phyloP scores from a whole-genome alignment of 2,888 invertebrate species.

The Amorpha juglandis region DNA sequence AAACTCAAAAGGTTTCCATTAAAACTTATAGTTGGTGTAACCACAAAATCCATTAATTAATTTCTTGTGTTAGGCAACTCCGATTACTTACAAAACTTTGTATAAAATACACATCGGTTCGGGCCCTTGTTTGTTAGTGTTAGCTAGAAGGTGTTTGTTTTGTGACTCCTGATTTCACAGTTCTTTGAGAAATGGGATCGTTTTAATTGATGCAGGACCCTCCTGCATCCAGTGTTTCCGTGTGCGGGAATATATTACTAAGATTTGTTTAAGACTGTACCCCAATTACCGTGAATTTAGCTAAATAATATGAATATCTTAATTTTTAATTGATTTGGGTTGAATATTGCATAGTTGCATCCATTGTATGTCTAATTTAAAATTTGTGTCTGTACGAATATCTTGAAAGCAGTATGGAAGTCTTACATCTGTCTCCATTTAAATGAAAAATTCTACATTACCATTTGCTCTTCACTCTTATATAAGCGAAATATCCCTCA shows the following conservation, averaged over 20 bases:
- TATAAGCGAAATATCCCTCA: background rate
- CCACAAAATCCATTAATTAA: constrained; percentile 15
- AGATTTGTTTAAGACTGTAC: no score
- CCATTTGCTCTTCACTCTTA: background rate
- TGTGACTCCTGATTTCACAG: background rate
- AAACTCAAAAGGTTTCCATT: constrained; percentile 6
- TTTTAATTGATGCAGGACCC: no score
- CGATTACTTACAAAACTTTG: constrained; percentile 18
- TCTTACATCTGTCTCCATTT: background rate
- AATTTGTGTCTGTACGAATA: background rate
- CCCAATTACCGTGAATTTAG: no score
- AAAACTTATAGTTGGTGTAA: constrained; percentile 12
- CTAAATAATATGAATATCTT: no score
- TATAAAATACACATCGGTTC: background rate
- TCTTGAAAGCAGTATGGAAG: background rate
- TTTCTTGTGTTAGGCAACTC: constrained; percentile 13
- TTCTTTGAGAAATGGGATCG: background rate
- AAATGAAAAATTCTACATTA: background rate
- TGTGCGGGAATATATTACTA: no score
- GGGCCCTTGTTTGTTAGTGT: constrained; percentile 9
- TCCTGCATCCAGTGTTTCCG: background rate
- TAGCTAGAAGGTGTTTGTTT: background rate
- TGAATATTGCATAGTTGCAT: no score
- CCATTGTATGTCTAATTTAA: background rate
- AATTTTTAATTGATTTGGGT: no score